Base-by-base conservation (phyloP, 2,797 vertebrate genomes). In the Pterois miles region DNA sequence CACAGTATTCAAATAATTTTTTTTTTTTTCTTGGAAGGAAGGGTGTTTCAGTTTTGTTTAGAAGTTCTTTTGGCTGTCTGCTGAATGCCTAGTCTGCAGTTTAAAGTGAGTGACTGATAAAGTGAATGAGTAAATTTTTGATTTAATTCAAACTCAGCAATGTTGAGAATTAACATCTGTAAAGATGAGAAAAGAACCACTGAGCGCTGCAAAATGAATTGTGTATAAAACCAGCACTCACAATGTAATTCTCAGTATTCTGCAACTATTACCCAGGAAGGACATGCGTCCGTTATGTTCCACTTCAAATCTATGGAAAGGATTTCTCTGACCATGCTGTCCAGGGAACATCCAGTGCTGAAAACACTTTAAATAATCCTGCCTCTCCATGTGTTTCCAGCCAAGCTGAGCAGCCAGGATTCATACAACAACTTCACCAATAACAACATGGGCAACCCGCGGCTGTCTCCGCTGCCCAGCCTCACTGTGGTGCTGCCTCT, bases 341-440 rank as follows among this genome's bases (percentile, higher is more conserved):
- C 31, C 16, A 23, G 31, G 18, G 22, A 80, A 48, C 33, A 36
- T 63, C 10, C 43, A 13, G 11, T 7, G 3, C 31, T 25, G 8
- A 27, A 57, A 57, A 53, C 4, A 8, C 8, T 33, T 65, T 36
- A 53, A 59, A 27, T 71, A 72, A 74, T 64, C 25, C 5, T 5
- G 3, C 10, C 0, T 78, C 3, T 86, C 4, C 77, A 8, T 80
- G 33, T 89, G 62, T 83, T 84, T 80, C 4, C 89, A 99, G 98
- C 94, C 88, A 99, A 99, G 90, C 86, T 99, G 81, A 97, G 96
- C 93, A 99, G 95, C 90, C 98, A 98, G 88, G 98, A 99, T 63
- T 97, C 96, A 16, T 99, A 97, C 93, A 99, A 98, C 89, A 99
- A 98, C 95, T 97, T 98, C 89, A 96, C 96, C 88, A 99, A 99